Percentiles rank a stretch among this genome's conserved stretches.
Evolutionary conservation across 2,888 invertebrate genomes (phyloP).

Genomic region (Cantharis rufa): DNA sequence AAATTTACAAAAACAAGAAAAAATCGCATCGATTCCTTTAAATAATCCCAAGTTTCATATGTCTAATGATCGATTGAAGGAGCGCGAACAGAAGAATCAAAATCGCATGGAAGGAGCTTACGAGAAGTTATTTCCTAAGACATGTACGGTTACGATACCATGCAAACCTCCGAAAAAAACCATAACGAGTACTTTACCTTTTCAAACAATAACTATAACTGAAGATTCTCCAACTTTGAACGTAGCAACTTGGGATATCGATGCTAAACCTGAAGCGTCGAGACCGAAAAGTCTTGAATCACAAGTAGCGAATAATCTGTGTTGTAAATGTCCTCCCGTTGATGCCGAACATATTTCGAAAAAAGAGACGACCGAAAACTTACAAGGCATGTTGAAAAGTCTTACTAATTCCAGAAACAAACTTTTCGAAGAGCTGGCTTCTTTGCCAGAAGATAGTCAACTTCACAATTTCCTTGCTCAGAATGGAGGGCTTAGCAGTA

Average conservation of each 20-base stretch:
- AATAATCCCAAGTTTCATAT: constrained; percentile 54
- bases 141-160: constrained; percentile 46
- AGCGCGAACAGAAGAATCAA: constrained; percentile 55
- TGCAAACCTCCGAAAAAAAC: constrained; percentile 32
- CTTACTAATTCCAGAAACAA: constrained; percentile 51
- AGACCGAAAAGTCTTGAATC: not conserved
- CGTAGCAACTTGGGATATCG: constrained; percentile 35
- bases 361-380: constrained; percentile 32
- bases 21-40: constrained; percentile 43
- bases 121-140: constrained; percentile 52
- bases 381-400: constrained; percentile 48
- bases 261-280: not conserved
- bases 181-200: constrained; percentile 16
- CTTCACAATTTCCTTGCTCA: constrained; percentile 34
- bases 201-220: constrained; percentile 28
- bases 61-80: constrained; percentile 54
- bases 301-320: not conserved
- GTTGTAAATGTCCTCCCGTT: not conserved
- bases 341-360: not conserved
- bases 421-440: constrained; percentile 47
- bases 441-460: constrained; percentile 46
- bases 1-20: constrained; percentile 50
- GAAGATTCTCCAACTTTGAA: constrained; percentile 25
- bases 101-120: constrained; percentile 59
- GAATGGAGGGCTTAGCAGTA: constrained; percentile 17